Evolutionary conservation across 2,113 vertebrate species (phyloP).

Genomic region (Seriola quinqueradiata): DNA sequence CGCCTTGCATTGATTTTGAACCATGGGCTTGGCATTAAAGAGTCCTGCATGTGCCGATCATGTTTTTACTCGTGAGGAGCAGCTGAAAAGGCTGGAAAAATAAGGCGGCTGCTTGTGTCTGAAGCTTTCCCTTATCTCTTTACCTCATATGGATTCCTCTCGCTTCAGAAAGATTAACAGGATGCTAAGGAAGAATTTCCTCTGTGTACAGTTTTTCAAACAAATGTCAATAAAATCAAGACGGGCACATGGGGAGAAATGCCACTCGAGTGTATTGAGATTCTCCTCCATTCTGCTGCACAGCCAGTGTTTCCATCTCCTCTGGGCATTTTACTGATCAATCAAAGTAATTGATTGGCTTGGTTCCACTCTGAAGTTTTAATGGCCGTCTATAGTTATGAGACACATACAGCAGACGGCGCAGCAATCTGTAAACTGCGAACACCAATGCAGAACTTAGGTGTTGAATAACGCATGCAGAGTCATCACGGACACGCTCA

Average conservation of each 20-base stretch:
- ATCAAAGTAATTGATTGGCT: conserved; percentile 76
- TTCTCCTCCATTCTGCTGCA: conserved; percentile 50
- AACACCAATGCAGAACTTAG: conserved; percentile 31
- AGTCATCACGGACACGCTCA: conserved; percentile 33
- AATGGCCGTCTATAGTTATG: conserved; percentile 64
- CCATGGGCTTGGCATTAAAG: conserved; percentile 60
- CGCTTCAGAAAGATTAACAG: conserved; percentile 68
- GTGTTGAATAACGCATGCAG: conserved; percentile 25
- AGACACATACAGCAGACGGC: conserved; percentile 39
- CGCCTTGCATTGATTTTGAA: conserved; percentile 66
- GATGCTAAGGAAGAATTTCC: conserved; percentile 69
- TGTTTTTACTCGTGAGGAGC: conserved; percentile 50
- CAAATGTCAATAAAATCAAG: conserved; percentile 75
- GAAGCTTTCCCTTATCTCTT: conserved; percentile 70
- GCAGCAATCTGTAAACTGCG: conserved; percentile 49
- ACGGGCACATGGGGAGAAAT: conserved; percentile 41
- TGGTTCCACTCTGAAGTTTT: conserved; percentile 65
- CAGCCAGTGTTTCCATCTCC: conserved; percentile 51
- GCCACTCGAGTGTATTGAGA: conserved; percentile 60
- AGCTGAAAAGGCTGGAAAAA: conserved; percentile 49
- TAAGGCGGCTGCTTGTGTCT: conserved; percentile 42
- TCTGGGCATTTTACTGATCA: conserved; percentile 72
- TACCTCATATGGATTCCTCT: conserved; percentile 66
- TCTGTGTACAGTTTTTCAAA: conserved; percentile 68
- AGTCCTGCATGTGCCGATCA: conserved; percentile 69